phyloP scores from a whole-genome alignment of 2,113 vertebrate genomes.

The Bubo bubo region DNA sequence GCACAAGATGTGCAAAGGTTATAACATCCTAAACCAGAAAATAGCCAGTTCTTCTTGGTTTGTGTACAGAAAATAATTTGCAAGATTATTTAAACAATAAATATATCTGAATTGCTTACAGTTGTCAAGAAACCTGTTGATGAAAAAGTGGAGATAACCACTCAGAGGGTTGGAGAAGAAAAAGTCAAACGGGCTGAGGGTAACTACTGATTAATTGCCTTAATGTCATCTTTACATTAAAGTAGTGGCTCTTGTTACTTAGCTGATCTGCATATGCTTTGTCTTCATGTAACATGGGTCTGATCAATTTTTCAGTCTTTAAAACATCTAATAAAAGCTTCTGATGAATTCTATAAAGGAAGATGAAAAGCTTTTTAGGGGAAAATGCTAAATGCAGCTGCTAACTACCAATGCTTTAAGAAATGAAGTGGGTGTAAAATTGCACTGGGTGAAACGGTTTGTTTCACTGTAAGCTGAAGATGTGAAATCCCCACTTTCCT shows the following conservation, averaged over 20 bases:
- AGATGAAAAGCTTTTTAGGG: neutral
- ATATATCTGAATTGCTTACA: slow-evolving; percentile 76
- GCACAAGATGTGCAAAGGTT: neutral
- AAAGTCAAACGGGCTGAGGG: slow-evolving; percentile 74
- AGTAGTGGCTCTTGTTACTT: neutral
- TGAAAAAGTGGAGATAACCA: slow-evolving; percentile 77
- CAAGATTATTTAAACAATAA: slow-evolving; percentile 44
- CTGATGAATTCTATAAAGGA: neutral
- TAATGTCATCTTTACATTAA: neutral
- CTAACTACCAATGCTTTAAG: neutral
- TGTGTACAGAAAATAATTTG: neutral
- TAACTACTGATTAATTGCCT: slow-evolving; percentile 50
- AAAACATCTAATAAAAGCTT: neutral
- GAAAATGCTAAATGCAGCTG: neutral
- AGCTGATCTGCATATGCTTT: neutral
- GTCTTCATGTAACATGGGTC: neutral
- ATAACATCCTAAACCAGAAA: neutral
- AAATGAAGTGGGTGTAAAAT: neutral
- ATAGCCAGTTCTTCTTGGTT: neutral
- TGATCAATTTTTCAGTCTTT: neutral
- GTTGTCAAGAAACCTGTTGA: slow-evolving; percentile 82
- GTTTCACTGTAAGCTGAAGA: neutral
- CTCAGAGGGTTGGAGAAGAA: slow-evolving; percentile 74
- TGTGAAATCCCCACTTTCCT: neutral
- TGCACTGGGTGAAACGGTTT: neutral